Percentiles rank a stretch among this genome's conserved stretches.
Evolutionary conservation across 2,888 invertebrate genomes (phyloP).

Genomic region (Trachelus stipa): DNA sequence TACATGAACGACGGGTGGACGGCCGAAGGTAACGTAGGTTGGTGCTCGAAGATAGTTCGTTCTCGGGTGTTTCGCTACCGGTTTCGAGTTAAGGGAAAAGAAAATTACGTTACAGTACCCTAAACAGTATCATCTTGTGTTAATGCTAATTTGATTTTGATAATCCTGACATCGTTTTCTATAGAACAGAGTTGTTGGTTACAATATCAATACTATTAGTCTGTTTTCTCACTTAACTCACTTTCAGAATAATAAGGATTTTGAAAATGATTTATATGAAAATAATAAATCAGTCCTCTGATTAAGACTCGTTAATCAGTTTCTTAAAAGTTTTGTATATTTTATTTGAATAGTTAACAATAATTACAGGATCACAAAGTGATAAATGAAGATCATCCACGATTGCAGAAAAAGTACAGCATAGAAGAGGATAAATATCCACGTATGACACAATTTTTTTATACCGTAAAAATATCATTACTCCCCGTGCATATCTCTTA

Average conservation of each 20-base stretch:
- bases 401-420: neutral
- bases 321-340: neutral
- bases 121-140: too few relatives aligned
- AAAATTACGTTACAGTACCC: too few relatives aligned
- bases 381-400: neutral
- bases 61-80: too few relatives aligned
- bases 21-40: too few relatives aligned
- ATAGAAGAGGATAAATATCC: neutral
- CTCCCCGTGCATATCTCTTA: neutral
- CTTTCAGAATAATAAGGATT: neutral
- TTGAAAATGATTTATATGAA: neutral
- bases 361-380: neutral
- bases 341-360: neutral
- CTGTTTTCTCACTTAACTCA: neutral
- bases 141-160: too few relatives aligned
- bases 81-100: too few relatives aligned
- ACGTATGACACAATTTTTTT: neutral
- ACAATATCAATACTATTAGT: too few relatives aligned
- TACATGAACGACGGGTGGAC: too few relatives aligned
- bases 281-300: neutral
- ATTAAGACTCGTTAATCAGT: too few relatives aligned
- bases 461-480: neutral
- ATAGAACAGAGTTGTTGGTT: too few relatives aligned
- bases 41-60: too few relatives aligned
- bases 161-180: too few relatives aligned